phyloP scores from a whole-genome alignment of 2,113 vertebrate species.

The Galeopterus variegatus region DNA sequence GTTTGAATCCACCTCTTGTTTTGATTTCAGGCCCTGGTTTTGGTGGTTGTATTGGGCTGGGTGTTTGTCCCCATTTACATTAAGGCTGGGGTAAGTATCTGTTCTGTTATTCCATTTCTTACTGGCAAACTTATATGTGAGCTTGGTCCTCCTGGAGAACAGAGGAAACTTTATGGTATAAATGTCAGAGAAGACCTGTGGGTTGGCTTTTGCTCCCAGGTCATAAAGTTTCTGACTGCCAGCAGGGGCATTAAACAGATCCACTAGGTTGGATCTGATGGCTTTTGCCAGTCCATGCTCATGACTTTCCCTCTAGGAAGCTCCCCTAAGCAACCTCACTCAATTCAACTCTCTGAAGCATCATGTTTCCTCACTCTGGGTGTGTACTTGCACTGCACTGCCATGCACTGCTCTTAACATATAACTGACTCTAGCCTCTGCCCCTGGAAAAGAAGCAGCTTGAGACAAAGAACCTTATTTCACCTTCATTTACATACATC shows the following conservation, averaged over 20 bases:
- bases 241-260: not conserved
- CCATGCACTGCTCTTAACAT: not conserved
- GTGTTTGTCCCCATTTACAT: conserved; percentile 98
- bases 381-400: not conserved
- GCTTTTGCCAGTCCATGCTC: not conserved
- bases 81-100: conserved; percentile 95
- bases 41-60: conserved; percentile 96
- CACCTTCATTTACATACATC: not conserved
- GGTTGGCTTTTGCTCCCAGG: not conserved
- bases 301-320: not conserved
- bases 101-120: not conserved
- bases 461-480: not conserved
- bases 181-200: not conserved
- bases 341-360: not conserved
- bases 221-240: not conserved
- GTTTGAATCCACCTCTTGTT: conserved; percentile 32
- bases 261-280: not conserved
- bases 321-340: not conserved
- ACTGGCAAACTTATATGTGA: not conserved
- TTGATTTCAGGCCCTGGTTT: conserved; percentile 93
- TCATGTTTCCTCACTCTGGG: not conserved
- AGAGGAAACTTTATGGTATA: not conserved
- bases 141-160: not conserved
- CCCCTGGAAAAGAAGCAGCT: not conserved
- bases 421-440: not conserved